Evolutionary conservation across 2,797 vertebrate species (phyloP), one percentile per base, ranked within the genome.

Genomic region (Arnoldichthys spilopterus): DNA sequence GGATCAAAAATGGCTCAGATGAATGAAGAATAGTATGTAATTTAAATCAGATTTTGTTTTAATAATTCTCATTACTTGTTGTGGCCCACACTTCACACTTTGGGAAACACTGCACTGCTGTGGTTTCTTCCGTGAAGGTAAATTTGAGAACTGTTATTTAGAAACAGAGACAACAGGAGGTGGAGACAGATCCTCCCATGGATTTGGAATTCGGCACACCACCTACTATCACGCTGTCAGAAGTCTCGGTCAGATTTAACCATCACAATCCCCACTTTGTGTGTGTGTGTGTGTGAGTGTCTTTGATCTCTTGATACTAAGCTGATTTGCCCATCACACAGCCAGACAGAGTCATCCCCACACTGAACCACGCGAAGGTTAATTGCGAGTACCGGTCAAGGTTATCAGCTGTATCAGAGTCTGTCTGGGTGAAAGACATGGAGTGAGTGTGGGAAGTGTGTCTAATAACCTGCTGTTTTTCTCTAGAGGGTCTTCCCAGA

Each of bases 351-450:
- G 53, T 37, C 54, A 70, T 70, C 53, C 16, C 58, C 45, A 72
- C 67, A 74, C 40, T 47, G 59, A n/a, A 56, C n/a, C 53, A n/a
- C 28, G 40, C 47, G 74, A 73, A 61, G 78, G 73, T 72, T 81
- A 66, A 73, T 80, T 82, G 34, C 84, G 87, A 84, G 86, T 86
- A 84, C 81, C 72, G 54, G 78, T 83, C 85, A 89, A 89, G 86
- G 85, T 89, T 82, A 84, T 79, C 51, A 51, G 24, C 37, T 64
- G 28, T 43, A 22, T 58, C 59, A 47, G 58, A 59, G 76, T 28
- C 62, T 68, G 53, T 75, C 66, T 40, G 49, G 16, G 11, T 15
- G 30, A 64, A 30, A 64, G 26, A 13, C n/a, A n/a, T n/a, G n/a
- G 20, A 37, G 11, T 16, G 72, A n/a, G 49, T 6, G 18, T 6